phyloP scores from a whole-genome alignment of 2,113 vertebrate species.

The Empidonax traillii region DNA sequence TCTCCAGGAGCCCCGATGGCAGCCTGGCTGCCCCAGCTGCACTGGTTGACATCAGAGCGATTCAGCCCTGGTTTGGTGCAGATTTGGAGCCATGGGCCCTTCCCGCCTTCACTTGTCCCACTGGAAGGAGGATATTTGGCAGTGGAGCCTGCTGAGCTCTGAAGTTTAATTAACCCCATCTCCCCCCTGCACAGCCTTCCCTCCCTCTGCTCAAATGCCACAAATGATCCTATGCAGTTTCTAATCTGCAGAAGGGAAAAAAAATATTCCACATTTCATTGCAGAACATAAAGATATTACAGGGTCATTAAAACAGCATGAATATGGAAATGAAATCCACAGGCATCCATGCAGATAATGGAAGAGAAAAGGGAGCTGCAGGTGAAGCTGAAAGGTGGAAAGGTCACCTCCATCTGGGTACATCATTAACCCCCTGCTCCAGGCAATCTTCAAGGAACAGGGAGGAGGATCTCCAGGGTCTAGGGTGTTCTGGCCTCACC shows the following conservation, averaged over 20 bases:
- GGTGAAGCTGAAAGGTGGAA: slow-evolving; percentile 27
- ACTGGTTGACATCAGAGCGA: not conserved
- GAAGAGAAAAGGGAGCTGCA: not conserved
- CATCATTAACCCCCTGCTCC: not conserved
- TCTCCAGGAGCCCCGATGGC: not conserved
- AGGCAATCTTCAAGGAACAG: not conserved
- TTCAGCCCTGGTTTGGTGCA: accelerated
- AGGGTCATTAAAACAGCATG: slow-evolving; percentile 57
- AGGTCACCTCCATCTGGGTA: not conserved
- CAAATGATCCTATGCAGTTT: slow-evolving; percentile 25
- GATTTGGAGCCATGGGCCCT: not conserved
- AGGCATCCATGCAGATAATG: slow-evolving; percentile 24
- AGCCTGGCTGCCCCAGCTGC: not conserved
- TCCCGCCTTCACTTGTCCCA: not conserved
- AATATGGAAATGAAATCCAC: slow-evolving; percentile 66
- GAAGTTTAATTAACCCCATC: slow-evolving; percentile 7
- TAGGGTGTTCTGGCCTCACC: not conserved
- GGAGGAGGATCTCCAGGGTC: accelerated
- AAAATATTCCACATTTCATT: slow-evolving; percentile 31
- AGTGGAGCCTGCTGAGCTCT: not conserved
- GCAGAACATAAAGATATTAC: slow-evolving; percentile 49
- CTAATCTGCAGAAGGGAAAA: not conserved
- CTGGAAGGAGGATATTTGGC: not conserved
- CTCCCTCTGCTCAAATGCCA: not conserved
- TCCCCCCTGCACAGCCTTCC: not conserved